Evolutionary conservation across 2,113 vertebrate species (phyloP).

Genomic region (Epinephelus moara): DNA sequence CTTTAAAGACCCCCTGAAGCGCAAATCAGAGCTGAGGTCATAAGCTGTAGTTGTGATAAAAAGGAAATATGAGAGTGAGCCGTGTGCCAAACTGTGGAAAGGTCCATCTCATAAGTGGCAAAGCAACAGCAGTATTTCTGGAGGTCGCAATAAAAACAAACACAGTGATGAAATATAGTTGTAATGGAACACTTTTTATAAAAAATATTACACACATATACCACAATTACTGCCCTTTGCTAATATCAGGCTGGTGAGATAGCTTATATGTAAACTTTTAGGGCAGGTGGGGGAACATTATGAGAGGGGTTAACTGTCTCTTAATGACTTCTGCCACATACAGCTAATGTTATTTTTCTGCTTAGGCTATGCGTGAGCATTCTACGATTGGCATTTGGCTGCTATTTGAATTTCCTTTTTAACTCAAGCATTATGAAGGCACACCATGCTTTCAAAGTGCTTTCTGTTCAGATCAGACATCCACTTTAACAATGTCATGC

Average conservation of each 20-base stretch:
- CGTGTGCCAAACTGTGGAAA: constrained; percentile 56
- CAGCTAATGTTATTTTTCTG: neutral
- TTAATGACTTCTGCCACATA: neutral
- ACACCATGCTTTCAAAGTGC: constrained; percentile 7
- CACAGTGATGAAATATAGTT: constrained; percentile 45
- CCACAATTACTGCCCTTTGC: constrained; percentile 12
- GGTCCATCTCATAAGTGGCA: constrained; percentile 46
- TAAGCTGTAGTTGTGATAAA: constrained; percentile 67
- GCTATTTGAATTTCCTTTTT: neutral
- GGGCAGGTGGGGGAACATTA: neutral
- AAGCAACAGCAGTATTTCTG: constrained; percentile 58
- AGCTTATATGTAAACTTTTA: constrained; percentile 24
- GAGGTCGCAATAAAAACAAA: constrained; percentile 64
- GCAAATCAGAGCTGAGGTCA: constrained; percentile 67
- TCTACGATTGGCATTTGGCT: neutral
- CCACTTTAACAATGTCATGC: neutral
- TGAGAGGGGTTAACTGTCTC: neutral
- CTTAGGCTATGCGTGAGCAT: neutral
- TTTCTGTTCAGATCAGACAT: constrained; percentile 5
- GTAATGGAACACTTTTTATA: constrained; percentile 30
- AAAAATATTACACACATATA: constrained; percentile 44
- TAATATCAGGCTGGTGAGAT: constrained; percentile 5
- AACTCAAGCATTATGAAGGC: constrained; percentile 14
- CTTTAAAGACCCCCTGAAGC: constrained; percentile 63
- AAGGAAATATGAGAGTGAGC: constrained; percentile 61